Base-by-base conservation (phyloP, 2,888 invertebrate genomes). In the Gymnocheta viridis region DNA sequence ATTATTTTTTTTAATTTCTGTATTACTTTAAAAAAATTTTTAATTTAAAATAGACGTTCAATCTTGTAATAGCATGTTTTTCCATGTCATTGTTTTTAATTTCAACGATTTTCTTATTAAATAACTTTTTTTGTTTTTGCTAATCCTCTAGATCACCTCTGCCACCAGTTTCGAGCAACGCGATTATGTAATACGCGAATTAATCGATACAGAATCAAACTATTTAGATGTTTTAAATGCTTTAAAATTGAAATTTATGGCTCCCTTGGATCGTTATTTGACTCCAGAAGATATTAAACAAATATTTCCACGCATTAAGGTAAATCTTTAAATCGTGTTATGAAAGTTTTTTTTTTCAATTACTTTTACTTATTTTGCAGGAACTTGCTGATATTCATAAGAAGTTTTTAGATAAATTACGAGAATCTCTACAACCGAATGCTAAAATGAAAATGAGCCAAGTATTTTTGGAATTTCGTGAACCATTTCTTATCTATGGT, bases 191-290 rank as follows among this genome's bases (percentile, higher is more conserved):
- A 96, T 97, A 89, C 94, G 96, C 86, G 99, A 99, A 92, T 93
- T 99, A 74, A 95, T 99, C 47, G 99, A 99, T 91, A 99, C 99
- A 0, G 99, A 99, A 92, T 96, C 96, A 89, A 99, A 99, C 92
- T 99, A 99, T 91, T 96, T 98, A 64, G 97, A 98, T 89, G 99
- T 98, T 12, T 93, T 99, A 70, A 95, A 94, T 89, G 98, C 97
- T 92, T 94, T 98, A 66, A 94, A 96, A 87, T 94, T 94, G 87
- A 95, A 96, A 91, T 98, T 97, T 90, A 94, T 96, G 92, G 93
- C 94, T 88, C 97, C 97, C 2, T 93, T 99, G 86, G 94, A 94
- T 77, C 93, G 94, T 64, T 93, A 95, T 86, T 93, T 99, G 88
- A 94, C 94, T 86, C 94, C 94, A 17, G 96, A 96, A 79, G 96